Evolutionary conservation across 2,797 vertebrate genomes (phyloP).

Genomic region (Cyclura pinguis): DNA sequence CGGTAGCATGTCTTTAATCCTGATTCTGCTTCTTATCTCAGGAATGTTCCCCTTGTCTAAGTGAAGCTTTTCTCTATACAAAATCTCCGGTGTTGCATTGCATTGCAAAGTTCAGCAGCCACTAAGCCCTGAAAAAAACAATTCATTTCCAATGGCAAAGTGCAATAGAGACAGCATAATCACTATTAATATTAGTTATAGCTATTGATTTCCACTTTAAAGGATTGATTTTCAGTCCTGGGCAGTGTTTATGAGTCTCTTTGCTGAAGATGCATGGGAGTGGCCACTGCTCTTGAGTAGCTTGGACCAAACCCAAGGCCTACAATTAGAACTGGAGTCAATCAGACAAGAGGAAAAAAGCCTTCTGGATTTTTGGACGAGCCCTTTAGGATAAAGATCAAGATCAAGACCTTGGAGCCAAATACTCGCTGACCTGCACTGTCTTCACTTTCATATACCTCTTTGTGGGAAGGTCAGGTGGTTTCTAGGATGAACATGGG

Average conservation of each 20-base stretch:
- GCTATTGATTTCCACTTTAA: constrained; percentile 82
- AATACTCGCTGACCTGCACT: neutral
- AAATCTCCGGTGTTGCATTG: constrained; percentile 64
- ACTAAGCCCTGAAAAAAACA: constrained; percentile 64
- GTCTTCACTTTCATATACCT: no score
- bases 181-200: constrained; percentile 82
- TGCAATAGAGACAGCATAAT: constrained; percentile 73
- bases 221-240: constrained; percentile 80
- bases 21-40: constrained; percentile 60
- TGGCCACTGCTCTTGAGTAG: constrained; percentile 49
- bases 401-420: neutral
- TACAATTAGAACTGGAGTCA: neutral
- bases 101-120: constrained; percentile 55
- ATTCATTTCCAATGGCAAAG: constrained; percentile 68
- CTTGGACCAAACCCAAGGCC: constrained; percentile 29
- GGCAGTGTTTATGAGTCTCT: constrained; percentile 75
- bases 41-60: constrained; percentile 66
- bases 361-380: neutral
- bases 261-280: constrained; percentile 72
- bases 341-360: neutral
- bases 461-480: neutral
- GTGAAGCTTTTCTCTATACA: constrained; percentile 54
- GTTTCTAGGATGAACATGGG: neutral
- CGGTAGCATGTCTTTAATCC: neutral
- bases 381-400: neutral